phyloP scores from a whole-genome alignment of 2,888 invertebrate species.

The Drosophila buzzatii region DNA sequence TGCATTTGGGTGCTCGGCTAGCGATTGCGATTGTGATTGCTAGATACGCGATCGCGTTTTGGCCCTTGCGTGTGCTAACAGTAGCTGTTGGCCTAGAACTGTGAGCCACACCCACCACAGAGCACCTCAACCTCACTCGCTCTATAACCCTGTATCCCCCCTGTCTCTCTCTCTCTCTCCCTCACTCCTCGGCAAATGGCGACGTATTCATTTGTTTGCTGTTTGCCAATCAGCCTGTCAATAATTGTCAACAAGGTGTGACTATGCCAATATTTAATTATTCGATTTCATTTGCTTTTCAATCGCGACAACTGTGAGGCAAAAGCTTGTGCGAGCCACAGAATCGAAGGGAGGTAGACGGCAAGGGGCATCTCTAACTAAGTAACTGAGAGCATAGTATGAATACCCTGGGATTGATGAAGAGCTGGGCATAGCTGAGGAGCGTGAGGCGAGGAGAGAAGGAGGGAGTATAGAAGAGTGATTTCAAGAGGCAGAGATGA shows the following conservation, averaged over 20 bases:
- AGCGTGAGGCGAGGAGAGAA: no score
- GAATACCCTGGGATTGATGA: slow-evolving; percentile 24
- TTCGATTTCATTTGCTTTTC: slow-evolving; percentile 73
- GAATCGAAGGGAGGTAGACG: background rate
- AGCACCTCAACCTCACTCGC: slow-evolving; percentile 7
- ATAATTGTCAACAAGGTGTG: slow-evolving; percentile 81
- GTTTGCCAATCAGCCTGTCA: slow-evolving; percentile 80
- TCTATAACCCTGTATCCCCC: no score
- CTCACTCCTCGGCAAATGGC: slow-evolving; percentile 47
- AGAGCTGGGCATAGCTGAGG: background rate
- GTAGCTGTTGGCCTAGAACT: slow-evolving; percentile 59
- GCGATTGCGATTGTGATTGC: slow-evolving; percentile 11
- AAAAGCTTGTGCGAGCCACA: background rate
- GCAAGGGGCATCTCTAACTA: background rate
- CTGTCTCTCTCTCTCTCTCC: background rate
- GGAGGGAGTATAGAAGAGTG: no score
- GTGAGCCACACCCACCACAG: slow-evolving; percentile 48
- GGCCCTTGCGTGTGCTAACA: slow-evolving; percentile 51
- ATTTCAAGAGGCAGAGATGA: background rate
- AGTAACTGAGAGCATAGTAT: background rate
- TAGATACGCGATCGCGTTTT: slow-evolving; percentile 38
- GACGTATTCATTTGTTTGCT: slow-evolving; percentile 78
- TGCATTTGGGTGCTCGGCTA: slow-evolving; percentile 9
- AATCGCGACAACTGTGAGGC: slow-evolving; percentile 52
- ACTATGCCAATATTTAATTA: slow-evolving; percentile 81